These are phyloP conservation scores for Hafferia zeledoni DNA, from an alignment of 2,797 vertebrate species.

Conservation along the genomic window DNA sequence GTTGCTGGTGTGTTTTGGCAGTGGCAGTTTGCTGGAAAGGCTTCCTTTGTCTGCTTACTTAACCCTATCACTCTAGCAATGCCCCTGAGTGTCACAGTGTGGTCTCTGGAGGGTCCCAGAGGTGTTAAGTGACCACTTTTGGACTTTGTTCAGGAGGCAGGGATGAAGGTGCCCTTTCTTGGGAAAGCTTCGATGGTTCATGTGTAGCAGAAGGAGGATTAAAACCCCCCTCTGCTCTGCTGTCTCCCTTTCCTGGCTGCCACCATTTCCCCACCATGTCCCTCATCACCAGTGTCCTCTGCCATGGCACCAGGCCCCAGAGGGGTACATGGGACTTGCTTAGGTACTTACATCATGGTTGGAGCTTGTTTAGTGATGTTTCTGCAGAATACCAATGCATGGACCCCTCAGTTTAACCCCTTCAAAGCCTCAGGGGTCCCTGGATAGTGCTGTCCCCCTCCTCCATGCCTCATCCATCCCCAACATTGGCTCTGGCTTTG, in stretches of 20 bases:
- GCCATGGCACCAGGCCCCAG: fast-evolving
- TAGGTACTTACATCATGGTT: neutral
- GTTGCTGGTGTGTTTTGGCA: conserved; percentile 14
- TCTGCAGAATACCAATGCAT: neutral
- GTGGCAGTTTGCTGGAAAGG: neutral
- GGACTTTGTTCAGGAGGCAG: neutral
- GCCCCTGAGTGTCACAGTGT: fast-evolving
- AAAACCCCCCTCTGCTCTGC: neutral
- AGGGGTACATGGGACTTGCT: neutral
- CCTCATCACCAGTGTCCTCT: neutral
- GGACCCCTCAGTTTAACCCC: neutral
- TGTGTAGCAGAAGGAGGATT: neutral
- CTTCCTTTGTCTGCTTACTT: conserved; percentile 13
- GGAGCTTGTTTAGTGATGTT: neutral
- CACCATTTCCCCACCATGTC: neutral
- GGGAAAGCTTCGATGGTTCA: neutral
- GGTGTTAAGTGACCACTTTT: neutral
- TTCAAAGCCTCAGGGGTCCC: neutral
- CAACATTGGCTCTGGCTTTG: fast-evolving
- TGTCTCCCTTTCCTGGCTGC: neutral
- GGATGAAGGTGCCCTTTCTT: neutral
- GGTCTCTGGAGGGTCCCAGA: neutral
- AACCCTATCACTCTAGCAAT: neutral
- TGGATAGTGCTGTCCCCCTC: neutral
- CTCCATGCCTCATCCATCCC: fast-evolving